Base-by-base conservation (phyloP, 2,797 vertebrate species). In the Microctenopoma lineatum region DNA sequence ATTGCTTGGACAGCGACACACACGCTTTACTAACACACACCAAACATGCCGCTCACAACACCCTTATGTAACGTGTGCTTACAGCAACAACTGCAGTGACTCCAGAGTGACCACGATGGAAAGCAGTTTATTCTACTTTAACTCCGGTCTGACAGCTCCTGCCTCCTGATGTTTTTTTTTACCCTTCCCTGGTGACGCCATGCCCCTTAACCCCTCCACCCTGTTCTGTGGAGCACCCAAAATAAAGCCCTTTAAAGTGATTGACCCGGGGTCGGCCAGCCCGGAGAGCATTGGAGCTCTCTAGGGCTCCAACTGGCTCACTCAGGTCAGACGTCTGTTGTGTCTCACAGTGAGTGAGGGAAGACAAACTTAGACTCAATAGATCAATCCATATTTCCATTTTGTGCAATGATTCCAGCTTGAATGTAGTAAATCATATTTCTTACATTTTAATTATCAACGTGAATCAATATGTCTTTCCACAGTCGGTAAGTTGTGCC, bases 201-300 rank as follows among this genome's bases (percentile, higher is more conserved):
- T 46, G 38, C 45, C 63, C 77, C 16, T 53, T 80, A 50, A 85
- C 67, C 66, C 55, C 45, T 26, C 29, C 29, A 5, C 42, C 56
- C 7, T 15, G n/a, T 54, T 41, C 52, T 32, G 39, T 3, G 3
- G 58, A 47, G 51, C 38, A 38, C 77, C 78, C 67, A 73, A 89
- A 91, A 90, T 89, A 89, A 84, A 85, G 34, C 46, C 42, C 58
- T 84, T 82, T 74, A 76, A 86, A 86, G 66, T 61, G 48, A 61
- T 13, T 42, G 75, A 84, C 84, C 62, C 12, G 0, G 52, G 79
- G 76, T 86, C 79, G 65, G 7, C 21, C n/a, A 52, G 65, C 13
- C 38, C 45, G 10, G n/a, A 58, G 26, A 46, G 39, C 44, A 56
- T 18, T 54, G 2, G 42, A 26, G 58, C 45, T 64, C 44, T 52